Percentiles rank a stretch among this genome's conserved stretches.
These are phyloP conservation scores for Diabrotica virgifera DNA, from an alignment of 1,140 invertebrate genomes.

Conservation along the genomic window DNA sequence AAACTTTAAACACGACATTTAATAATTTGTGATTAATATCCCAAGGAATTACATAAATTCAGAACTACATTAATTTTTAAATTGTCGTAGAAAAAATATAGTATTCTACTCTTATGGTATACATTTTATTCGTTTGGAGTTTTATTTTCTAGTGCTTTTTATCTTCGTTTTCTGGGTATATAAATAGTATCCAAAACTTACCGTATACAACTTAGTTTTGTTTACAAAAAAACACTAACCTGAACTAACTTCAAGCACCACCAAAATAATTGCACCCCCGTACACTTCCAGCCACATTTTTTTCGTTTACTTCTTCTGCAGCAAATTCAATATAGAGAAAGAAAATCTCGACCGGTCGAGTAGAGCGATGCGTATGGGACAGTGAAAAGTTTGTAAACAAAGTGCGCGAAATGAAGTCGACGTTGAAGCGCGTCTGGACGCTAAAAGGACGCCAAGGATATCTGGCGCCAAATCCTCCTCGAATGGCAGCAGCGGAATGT, in stretches of 20 bases:
- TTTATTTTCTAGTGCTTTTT: too few species aligned
- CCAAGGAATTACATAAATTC: too few species aligned
- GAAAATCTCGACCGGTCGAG: too few species aligned
- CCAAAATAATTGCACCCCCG: neutral
- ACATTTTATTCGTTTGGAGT: too few species aligned
- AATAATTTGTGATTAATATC: too few species aligned
- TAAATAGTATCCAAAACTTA: too few species aligned
- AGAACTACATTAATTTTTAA: too few species aligned
- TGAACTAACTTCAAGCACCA: neutral
- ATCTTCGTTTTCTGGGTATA: too few species aligned
- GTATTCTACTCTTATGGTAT: too few species aligned
- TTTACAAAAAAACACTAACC: neutral
- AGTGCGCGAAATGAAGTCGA: conserved; percentile 6
- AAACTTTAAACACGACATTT: too few species aligned
- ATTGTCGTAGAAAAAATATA: too few species aligned
- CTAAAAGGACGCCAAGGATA: conserved; percentile 10
- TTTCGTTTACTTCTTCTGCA: neutral
- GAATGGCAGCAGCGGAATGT: neutral
- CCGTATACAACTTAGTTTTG: too few species aligned
- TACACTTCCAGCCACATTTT: conserved; percentile 5
- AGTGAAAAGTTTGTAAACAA: conserved; percentile 14
- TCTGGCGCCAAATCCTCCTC: conserved; percentile 4
- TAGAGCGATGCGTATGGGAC: neutral
- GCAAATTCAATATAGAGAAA: neutral
- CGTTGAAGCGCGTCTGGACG: conserved; percentile 3